Base-by-base conservation (phyloP, 2,113 vertebrate genomes). In the Malurus cyaneus region DNA sequence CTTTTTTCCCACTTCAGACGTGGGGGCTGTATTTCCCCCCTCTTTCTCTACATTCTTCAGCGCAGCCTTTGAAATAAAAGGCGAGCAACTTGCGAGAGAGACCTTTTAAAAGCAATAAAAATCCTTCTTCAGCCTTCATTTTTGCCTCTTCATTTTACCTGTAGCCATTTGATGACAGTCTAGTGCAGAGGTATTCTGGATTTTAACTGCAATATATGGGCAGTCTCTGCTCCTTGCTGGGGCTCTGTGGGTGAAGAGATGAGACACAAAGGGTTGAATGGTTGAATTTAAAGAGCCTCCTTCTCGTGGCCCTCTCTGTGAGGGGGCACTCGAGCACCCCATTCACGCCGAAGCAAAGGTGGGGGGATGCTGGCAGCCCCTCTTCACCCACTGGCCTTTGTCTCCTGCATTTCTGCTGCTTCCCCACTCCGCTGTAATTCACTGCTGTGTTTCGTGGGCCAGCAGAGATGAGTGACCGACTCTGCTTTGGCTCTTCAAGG, bases 51-150 rank as follows among this genome's bases (percentile, higher is more conserved):
- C 71, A 50, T 66, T 80, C 67, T 94, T 90, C 73, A 83, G 59
- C 46, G 60, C 76, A 2, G 2, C 79, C 92, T 83, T 42, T 70
- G 92, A 96, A 96, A 96, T 87, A 87, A 89, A 92, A 95, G 86
- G 74, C 13, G 36, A 79, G 32, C 41, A 67, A 90, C 92, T 96
- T 90, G 76, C 70, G 88, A 93, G 78, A 73, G 69, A 97, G 78
- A 97, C 92, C 82, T 94, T 94, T 92, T 86, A 93, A 94, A 96
- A 94, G 94, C 92, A 93, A 95, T 97, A 94, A 96, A 94, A 95
- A 92, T 87, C 80, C 69, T 95, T 95, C 94, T 88, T 73, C 72
- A 84, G 61, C 84, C 86, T 96, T 91, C 88, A 60, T 91, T 95
- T 95, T 92, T 74, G 47, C 91, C 92, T 96, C 8, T 1, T 95